A percentile compares a stretch with the other conserved stretches of the same genome.
These are phyloP conservation scores for Caenorhabditis tropicalis DNA, from an alignment of 1,140 invertebrate genomes.

Conservation along the genomic window DNA sequence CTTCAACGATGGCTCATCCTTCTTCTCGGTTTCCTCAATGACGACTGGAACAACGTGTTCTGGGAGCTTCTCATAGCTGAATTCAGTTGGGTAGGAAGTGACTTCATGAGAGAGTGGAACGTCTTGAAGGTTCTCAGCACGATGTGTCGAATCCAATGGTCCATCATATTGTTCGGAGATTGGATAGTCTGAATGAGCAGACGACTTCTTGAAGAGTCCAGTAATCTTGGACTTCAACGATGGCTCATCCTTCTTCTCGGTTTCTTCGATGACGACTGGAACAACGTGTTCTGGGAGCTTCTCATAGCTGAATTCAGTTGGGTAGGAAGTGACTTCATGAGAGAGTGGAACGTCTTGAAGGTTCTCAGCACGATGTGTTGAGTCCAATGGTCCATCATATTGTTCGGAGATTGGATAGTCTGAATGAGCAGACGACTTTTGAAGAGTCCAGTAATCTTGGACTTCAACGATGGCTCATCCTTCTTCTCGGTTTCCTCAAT, in stretches of 20 bases:
- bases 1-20: neutral
- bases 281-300: neutral
- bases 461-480: neutral
- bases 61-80: neutral
- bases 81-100: neutral
- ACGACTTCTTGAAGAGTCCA: neutral
- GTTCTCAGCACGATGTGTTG: slow-evolving; percentile 16
- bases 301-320: neutral
- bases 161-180: neutral
- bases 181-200: neutral
- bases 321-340: slow-evolving; percentile 48
- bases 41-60: neutral
- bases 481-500: neutral
- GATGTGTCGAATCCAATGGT: neutral
- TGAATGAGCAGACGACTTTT: slow-evolving; percentile 18
- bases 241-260: neutral
- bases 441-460: slow-evolving; percentile 46
- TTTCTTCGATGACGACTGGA: neutral
- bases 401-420: slow-evolving; percentile 49
- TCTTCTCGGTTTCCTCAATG: neutral
- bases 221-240: slow-evolving; percentile 1
- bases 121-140: neutral
- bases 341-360: slow-evolving; percentile 47
- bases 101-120: neutral
- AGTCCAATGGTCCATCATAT: slow-evolving; percentile 47